These are phyloP conservation scores for Sebastes baramenuke DNA, from an alignment of 2,797 vertebrate genomes.

Conservation along the genomic window DNA sequence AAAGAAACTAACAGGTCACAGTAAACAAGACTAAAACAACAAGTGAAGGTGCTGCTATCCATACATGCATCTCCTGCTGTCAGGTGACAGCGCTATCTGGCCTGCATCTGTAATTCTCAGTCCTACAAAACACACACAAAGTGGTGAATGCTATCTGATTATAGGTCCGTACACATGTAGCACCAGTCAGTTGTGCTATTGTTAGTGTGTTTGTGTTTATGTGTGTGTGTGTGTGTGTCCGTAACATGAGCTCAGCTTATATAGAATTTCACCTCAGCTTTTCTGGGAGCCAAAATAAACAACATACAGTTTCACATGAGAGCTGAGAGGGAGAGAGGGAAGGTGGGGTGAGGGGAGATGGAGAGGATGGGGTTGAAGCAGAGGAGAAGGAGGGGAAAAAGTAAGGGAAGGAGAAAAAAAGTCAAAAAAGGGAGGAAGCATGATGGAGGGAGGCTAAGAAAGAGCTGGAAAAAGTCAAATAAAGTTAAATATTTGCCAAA, in stretches of 20 bases:
- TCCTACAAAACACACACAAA: constrained; percentile 18
- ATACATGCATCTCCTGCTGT: not conserved
- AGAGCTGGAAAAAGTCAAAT: not conserved
- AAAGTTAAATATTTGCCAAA: too few species aligned
- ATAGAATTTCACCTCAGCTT: constrained; percentile 37
- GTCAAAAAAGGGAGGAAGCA: too few species aligned
- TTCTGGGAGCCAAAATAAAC: constrained; percentile 19
- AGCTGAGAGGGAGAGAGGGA: not conserved
- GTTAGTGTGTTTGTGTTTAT: not conserved
- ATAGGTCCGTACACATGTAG: not conserved
- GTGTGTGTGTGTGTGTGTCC: not conserved
- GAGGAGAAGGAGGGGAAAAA: not conserved
- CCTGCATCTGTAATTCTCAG: constrained; percentile 31
- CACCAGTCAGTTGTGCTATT: not conserved
- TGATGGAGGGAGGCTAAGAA: not conserved
- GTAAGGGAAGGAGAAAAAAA: not conserved
- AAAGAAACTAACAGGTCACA: not conserved
- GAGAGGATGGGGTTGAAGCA: not conserved
- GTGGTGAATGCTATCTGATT: constrained; percentile 28
- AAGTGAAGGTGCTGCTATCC: not conserved
- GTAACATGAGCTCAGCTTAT: constrained; percentile 33
- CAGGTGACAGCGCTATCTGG: constrained; percentile 8
- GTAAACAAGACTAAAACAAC: not conserved
- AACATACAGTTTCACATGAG: constrained; percentile 36
- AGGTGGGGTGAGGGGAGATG: not conserved